Evolutionary conservation across 2,888 invertebrate genomes (phyloP).

Genomic region (Acleris emargana): DNA sequence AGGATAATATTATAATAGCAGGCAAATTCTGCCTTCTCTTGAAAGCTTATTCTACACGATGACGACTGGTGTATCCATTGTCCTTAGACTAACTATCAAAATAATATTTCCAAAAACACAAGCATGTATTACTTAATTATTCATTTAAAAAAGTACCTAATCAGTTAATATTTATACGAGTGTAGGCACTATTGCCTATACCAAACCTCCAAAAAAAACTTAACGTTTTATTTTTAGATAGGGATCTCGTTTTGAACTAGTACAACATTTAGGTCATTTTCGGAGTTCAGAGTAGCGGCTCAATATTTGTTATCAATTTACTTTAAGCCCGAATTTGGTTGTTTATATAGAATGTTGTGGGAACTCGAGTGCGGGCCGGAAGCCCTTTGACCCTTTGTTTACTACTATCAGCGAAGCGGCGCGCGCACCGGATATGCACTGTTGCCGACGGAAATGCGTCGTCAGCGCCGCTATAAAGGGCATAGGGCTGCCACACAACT

Average conservation of each 20-base stretch:
- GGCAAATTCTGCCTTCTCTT: constrained; percentile 22
- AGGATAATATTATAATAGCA: constrained; percentile 6
- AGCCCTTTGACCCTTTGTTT: constrained; percentile 81
- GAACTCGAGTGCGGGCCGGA: constrained; percentile 54
- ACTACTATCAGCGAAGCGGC: constrained; percentile 65
- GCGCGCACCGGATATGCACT: constrained; percentile 66
- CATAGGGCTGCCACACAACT: constrained; percentile 31
- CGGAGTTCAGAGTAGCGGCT: too few species aligned
- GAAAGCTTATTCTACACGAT: background rate
- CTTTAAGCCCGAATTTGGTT: constrained; percentile 5
- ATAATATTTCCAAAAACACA: too few species aligned
- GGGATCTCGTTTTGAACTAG: too few species aligned
- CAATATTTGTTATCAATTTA: background rate
- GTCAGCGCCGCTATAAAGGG: constrained; percentile 58
- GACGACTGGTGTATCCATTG: background rate
- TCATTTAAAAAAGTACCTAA: too few species aligned
- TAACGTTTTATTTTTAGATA: too few species aligned
- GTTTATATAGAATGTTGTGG: constrained; percentile 16
- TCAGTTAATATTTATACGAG: too few species aligned
- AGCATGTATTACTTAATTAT: too few species aligned
- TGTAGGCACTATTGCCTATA: too few species aligned
- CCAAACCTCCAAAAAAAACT: too few species aligned
- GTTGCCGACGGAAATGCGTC: constrained; percentile 73
- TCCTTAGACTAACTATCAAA: too few species aligned
- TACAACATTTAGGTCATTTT: too few species aligned